Evolutionary conservation across 2,797 vertebrate species (phyloP), one percentile per base, ranked within the genome.

Genomic region (Pelodytes ibericus): DNA sequence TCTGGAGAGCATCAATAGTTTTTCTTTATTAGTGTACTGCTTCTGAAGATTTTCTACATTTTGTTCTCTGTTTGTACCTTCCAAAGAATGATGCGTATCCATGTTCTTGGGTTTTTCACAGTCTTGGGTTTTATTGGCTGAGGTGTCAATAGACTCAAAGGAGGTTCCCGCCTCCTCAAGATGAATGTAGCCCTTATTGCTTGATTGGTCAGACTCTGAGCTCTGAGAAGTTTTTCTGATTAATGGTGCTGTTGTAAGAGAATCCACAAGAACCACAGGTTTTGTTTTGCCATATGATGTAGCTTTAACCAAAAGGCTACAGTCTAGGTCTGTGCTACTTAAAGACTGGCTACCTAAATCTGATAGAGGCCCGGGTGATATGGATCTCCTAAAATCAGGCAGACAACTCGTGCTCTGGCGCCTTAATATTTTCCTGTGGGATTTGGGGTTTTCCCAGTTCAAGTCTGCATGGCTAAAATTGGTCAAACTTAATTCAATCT

Each of bases 151-250:
- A 18, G 93, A 93, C 83, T 96, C 94, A 81, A 93, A 89, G 66
- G 95, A 97, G 84, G 96, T 93, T 67, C 93, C 93, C 31, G 91
- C 90, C 80, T 95, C 95, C 80, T 89, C 88, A 83, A 97, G 89
- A 63, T 94, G 95, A 81, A 92, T 92, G 90, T 98, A 97, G 93
- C 96, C 95, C 94, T 96, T 97, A 88, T 94, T 96, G 91, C 94
- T 94, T 47, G 88, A 91, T 71, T 91, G 94, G 76, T 95, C 95
- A 80, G 93, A 89, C 30, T 88, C 93, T 41, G 96, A 95, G 84
- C 92, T 88, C 60, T 80, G 87, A 0, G 89, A 90, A 79, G 85
- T 84, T 81, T 74, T 84, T 65, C 82, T 49, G 59, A 71, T 18
- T 67, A 53, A 80, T 62, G 66, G 74, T 33, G 82, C 33, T 1